Conservation (phyloP, 2,888 invertebrate genomes). For the Drosophila peninsularis region DNA sequence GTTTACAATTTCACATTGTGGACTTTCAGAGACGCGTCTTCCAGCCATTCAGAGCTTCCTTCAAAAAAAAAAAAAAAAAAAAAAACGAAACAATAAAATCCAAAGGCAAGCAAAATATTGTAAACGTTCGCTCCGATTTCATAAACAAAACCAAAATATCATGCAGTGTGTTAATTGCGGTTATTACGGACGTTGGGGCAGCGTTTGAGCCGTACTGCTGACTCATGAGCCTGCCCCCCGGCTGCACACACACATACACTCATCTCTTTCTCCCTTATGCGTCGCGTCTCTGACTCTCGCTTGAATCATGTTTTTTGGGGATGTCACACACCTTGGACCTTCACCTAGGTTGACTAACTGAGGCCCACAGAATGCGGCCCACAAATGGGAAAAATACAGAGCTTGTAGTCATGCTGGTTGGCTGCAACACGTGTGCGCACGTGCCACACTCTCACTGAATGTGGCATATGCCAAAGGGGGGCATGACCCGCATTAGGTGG, state of each 20-base stretch:
- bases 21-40: constrained; percentile 27
- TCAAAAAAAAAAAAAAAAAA: constrained; percentile 55
- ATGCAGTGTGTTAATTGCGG: constrained; percentile 61
- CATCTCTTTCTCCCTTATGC: not conserved
- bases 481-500: constrained; percentile 64
- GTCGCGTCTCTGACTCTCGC: not conserved
- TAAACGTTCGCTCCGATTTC: constrained; percentile 63
- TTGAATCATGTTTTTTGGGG: constrained; percentile 47
- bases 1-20: constrained; percentile 39
- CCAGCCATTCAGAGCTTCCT: constrained; percentile 42
- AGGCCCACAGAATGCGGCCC: constrained; percentile 44
- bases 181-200: constrained; percentile 43
- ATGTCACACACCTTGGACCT: constrained; percentile 31
- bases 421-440: constrained; percentile 63
- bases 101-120: constrained; percentile 55
- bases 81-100: constrained; percentile 22
- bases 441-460: constrained; percentile 51
- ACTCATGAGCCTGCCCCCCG: constrained; percentile 61
- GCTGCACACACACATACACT: constrained; percentile 20
- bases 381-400: constrained; percentile 14
- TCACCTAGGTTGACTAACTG: constrained; percentile 43
- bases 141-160: constrained; percentile 62
- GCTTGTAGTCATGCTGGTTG: constrained; percentile 42
- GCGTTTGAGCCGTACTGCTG: constrained; percentile 47
- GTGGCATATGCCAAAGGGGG: constrained; percentile 50